Evolutionary conservation across 2,888 invertebrate genomes (phyloP).

Genomic region (Eulithis testata): DNA sequence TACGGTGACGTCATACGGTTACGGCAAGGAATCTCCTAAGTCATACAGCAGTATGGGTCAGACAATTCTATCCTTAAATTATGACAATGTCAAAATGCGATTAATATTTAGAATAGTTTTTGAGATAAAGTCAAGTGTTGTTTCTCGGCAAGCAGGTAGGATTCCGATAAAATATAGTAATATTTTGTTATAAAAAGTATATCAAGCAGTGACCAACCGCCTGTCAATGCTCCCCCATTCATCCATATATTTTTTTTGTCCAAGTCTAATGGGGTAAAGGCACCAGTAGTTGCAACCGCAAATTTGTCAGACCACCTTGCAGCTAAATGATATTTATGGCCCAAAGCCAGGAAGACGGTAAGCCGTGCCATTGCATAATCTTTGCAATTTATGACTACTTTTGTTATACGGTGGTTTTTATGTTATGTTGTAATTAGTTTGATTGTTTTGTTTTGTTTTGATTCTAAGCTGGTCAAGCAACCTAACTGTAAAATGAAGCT

Average conservation of each 20-base stretch:
- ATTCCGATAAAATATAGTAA: too few relatives aligned
- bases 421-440: conserved; percentile 56
- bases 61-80: too few relatives aligned
- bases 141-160: too few relatives aligned
- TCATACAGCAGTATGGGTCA: too few relatives aligned
- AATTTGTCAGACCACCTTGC: conserved; percentile 85
- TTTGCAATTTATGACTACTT: conserved; percentile 75
- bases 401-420: conserved; percentile 74
- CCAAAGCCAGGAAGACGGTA: conserved; percentile 76
- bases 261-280: conserved; percentile 58
- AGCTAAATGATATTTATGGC: conserved; percentile 80
- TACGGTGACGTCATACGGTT: too few relatives aligned
- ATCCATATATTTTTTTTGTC: conserved; percentile 36
- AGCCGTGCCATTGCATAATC: conserved; percentile 82
- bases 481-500: background rate
- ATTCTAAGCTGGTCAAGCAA: conserved; percentile 17
- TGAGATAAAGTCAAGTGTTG: too few relatives aligned
- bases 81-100: too few relatives aligned
- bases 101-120: too few relatives aligned
- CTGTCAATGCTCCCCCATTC: conserved; percentile 7
- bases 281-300: conserved; percentile 70
- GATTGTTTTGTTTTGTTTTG: conserved; percentile 39
- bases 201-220: conserved; percentile 26
- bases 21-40: too few relatives aligned
- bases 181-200: too few relatives aligned